Conservation (phyloP, 1,140 invertebrate species). For the Meloidogyne exigua region DNA sequence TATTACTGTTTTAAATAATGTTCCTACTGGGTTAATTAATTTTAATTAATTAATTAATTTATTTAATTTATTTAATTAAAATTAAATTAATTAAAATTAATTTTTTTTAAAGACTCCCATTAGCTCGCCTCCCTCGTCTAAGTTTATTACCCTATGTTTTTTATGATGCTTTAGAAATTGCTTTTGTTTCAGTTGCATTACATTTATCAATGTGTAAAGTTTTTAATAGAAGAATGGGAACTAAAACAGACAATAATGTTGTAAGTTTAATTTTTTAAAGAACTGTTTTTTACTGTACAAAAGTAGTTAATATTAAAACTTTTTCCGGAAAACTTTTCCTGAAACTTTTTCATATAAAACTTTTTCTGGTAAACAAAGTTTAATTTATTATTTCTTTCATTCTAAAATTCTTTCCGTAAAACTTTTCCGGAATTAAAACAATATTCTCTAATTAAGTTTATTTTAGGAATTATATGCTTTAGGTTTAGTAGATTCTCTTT, state of each 20-base stretch:
- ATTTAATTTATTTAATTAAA: too few relatives aligned
- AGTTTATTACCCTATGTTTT: slow-evolving; percentile 59
- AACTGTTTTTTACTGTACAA: too few relatives aligned
- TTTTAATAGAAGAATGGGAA: slow-evolving; percentile 68
- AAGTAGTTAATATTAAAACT: too few relatives aligned
- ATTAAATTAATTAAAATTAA: too few relatives aligned
- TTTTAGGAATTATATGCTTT: slow-evolving; percentile 68
- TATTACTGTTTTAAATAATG: slow-evolving; percentile 45
- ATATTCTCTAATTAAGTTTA: neutral
- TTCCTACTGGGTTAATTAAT: slow-evolving; percentile 42
- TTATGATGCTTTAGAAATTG: slow-evolving; percentile 65
- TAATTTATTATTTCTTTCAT: too few relatives aligned
- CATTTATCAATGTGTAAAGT: slow-evolving; percentile 69
- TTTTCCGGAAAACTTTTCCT: too few relatives aligned
- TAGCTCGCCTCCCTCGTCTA: slow-evolving; percentile 57
- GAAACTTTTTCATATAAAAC: too few relatives aligned
- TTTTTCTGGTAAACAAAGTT: too few relatives aligned
- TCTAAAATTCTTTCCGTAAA: too few relatives aligned
- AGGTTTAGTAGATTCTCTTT: slow-evolving; percentile 66
- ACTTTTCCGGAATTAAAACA: neutral
- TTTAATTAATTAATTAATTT: neutral
- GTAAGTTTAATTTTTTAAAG: slow-evolving; percentile 51
- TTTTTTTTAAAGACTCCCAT: slow-evolving; percentile 58
- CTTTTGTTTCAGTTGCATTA: slow-evolving; percentile 69
- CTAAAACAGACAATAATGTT: slow-evolving; percentile 69